phyloP scores from a whole-genome alignment of 2,113 vertebrate genomes.

The Apus apus region DNA sequence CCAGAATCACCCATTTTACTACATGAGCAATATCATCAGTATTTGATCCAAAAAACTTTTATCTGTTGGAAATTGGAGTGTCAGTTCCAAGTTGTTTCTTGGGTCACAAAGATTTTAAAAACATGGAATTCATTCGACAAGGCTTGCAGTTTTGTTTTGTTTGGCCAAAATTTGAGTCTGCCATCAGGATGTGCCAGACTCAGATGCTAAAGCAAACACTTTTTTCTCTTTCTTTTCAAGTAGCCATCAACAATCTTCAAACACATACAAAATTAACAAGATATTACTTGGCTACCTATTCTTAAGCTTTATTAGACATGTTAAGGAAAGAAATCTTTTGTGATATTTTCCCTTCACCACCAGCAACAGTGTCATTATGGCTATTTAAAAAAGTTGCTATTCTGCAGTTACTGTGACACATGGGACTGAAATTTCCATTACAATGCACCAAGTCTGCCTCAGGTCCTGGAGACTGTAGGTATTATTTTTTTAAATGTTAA shows the following conservation, averaged over 20 bases:
- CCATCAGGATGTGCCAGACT: neutral
- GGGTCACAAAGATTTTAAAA: neutral
- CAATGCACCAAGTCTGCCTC: slow-evolving; percentile 30
- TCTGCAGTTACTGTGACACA: slow-evolving; percentile 29
- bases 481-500: slow-evolving; percentile 69
- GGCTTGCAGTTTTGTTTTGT: neutral
- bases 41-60: neutral
- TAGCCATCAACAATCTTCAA: slow-evolving; percentile 4
- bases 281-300: neutral
- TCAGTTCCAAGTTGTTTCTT: neutral
- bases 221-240: neutral
- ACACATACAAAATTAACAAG: neutral
- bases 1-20: neutral
- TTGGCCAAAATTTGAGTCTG: neutral
- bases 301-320: neutral
- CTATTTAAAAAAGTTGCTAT: slow-evolving; percentile 42
- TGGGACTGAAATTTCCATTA: slow-evolving; percentile 68
- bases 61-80: neutral
- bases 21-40: neutral
- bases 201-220: neutral
- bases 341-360: neutral
- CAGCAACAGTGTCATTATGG: slow-evolving; percentile 19
- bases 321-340: neutral
- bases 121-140: neutral
- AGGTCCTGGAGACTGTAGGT: slow-evolving; percentile 39